Evolutionary conservation across 2,797 vertebrate species (phyloP).

Genomic region (Pantherophis alleghaniensis): DNA sequence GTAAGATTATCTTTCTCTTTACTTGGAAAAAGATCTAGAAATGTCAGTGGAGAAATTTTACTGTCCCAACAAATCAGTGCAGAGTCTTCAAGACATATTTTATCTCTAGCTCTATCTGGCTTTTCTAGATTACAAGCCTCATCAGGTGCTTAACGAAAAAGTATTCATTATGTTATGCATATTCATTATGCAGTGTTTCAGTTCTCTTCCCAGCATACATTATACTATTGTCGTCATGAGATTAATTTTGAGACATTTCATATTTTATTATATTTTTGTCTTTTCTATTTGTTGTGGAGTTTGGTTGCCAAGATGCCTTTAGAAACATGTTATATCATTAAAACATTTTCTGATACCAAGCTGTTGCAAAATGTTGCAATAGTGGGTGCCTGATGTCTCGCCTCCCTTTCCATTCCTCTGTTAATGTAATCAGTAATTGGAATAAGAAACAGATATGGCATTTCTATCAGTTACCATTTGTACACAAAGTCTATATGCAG

Average conservation of each 20-base stretch:
- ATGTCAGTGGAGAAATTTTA: background rate
- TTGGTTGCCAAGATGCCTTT: conserved; percentile 38
- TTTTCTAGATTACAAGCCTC: background rate
- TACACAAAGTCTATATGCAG: background rate
- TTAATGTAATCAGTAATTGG: conserved; percentile 6
- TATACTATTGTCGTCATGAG: background rate
- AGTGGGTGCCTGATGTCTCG: background rate
- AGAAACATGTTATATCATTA: conserved; percentile 49
- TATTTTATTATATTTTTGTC: conserved; percentile 43
- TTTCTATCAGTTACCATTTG: background rate
- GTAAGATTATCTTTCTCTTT: background rate
- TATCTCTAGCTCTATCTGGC: background rate
- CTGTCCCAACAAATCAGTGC: background rate
- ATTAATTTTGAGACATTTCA: conserved; percentile 54
- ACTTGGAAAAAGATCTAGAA: background rate
- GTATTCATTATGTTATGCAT: background rate
- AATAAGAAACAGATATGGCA: background rate
- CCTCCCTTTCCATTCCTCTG: background rate
- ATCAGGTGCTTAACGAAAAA: background rate
- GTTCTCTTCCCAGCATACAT: background rate
- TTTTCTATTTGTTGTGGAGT: conserved; percentile 32
- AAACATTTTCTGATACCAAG: conserved; percentile 27
- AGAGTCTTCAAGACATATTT: background rate
- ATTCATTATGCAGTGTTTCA: background rate
- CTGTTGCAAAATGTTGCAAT: background rate